Evolutionary conservation across 35 echinoderm and acorn worm genomes (phyloP).

Genomic region (Anneissia japonica): DNA sequence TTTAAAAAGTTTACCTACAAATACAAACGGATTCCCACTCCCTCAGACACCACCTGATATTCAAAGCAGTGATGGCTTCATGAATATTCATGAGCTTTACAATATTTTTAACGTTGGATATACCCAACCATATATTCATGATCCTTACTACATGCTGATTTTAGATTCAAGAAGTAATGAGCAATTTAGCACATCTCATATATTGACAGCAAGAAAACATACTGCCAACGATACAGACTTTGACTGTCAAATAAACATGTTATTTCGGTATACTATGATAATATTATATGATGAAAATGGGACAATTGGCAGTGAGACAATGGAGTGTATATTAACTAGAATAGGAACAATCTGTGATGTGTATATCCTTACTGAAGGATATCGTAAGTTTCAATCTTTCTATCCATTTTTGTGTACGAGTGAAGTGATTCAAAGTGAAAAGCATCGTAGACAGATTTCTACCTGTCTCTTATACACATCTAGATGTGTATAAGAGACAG

Average conservation of each 20-base stretch:
- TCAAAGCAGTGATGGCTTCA: slow-evolving; percentile 30
- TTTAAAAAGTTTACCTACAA: background rate
- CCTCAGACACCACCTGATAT: background rate
- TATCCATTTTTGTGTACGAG: slow-evolving; percentile 70
- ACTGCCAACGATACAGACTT: slow-evolving; percentile 64
- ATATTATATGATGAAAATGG: slow-evolving; percentile 68
- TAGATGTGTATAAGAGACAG: no score
- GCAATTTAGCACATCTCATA: slow-evolving; percentile 34
- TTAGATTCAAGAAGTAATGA: slow-evolving; percentile 52
- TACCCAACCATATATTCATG: slow-evolving; percentile 55
- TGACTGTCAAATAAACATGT: slow-evolving; percentile 46
- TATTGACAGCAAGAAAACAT: slow-evolving; percentile 64
- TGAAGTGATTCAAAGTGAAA: slow-evolving; percentile 47
- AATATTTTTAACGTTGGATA: slow-evolving; percentile 70
- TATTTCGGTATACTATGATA: slow-evolving; percentile 45
- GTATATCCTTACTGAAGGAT: slow-evolving; percentile 56
- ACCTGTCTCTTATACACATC: no score
- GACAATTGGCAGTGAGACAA: background rate
- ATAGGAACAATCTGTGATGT: slow-evolving; percentile 41
- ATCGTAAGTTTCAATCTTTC: slow-evolving; percentile 19
- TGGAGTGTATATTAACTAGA: slow-evolving; percentile 8
- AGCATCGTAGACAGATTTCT: slow-evolving; percentile 37
- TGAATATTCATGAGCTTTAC: slow-evolving; percentile 58
- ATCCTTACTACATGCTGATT: slow-evolving; percentile 61
- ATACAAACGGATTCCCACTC: background rate